A percentile compares a stretch with the other conserved stretches of the same genome.
These are phyloP conservation scores for Eublepharis macularius DNA, from an alignment of 2,113 vertebrate species.

Conservation along the genomic window DNA sequence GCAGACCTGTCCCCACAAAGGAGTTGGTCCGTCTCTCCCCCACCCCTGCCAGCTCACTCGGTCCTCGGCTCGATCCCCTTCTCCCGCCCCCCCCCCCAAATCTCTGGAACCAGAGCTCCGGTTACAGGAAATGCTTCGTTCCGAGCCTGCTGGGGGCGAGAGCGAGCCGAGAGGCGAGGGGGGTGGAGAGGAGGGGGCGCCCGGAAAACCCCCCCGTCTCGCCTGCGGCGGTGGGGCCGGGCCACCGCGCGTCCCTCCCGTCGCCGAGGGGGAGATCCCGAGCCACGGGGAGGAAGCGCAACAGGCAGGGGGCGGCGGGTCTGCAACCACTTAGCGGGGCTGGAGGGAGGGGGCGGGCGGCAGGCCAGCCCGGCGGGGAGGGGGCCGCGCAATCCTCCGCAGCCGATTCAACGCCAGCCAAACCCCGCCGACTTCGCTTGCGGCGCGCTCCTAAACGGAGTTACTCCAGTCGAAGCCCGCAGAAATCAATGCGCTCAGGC, in stretches of 20 bases:
- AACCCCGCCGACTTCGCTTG: too few relatives aligned
- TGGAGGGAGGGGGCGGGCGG: not conserved
- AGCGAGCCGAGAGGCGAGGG: not conserved
- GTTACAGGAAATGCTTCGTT: conserved; percentile 43
- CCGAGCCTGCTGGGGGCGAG: conserved; percentile 11
- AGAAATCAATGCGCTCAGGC: too few relatives aligned
- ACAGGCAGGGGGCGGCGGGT: not conserved
- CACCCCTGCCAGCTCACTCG: not conserved
- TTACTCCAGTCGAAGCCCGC: too few relatives aligned
- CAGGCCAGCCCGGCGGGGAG: not conserved
- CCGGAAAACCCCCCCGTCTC: not conserved
- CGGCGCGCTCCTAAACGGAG: not conserved
- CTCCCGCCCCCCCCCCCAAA: not conserved
- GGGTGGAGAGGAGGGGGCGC: too few relatives aligned
- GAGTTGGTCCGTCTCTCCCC: not conserved
- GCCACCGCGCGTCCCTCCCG: not conserved
- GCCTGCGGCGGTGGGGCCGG: not conserved
- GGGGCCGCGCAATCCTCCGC: not conserved
- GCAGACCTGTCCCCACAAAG: not conserved
- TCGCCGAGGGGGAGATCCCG: not conserved
- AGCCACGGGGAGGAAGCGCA: not conserved
- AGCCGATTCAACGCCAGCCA: not conserved
- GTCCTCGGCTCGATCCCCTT: not conserved
- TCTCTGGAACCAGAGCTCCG: conserved; percentile 16
- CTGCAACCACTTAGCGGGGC: conserved; percentile 17